A percentile compares a stretch with the other conserved stretches of the same genome.
Evolutionary conservation across 2,888 invertebrate genomes (phyloP).

Genomic region (Eucriotettix oculatus): DNA sequence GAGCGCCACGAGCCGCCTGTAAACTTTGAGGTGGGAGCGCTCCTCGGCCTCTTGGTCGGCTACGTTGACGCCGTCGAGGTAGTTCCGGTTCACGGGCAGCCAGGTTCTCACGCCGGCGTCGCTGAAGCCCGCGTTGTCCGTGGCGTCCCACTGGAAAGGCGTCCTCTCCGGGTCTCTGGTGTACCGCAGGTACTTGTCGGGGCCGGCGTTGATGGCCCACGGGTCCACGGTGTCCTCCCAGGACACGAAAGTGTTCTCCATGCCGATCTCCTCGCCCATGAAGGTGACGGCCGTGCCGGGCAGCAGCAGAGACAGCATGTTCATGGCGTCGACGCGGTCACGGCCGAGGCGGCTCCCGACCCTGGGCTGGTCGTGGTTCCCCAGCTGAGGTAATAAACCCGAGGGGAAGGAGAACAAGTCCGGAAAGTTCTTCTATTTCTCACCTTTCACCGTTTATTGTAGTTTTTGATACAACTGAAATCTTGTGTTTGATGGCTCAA

Average conservation of each 20-base stretch:
- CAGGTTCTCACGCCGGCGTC: constrained; percentile 33
- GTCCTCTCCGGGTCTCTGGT: constrained; percentile 19
- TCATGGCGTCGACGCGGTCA: constrained; percentile 48
- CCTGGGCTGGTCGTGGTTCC: constrained; percentile 51
- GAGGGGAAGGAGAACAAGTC: no score
- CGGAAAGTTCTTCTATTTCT: background rate
- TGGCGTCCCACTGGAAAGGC: constrained; percentile 22
- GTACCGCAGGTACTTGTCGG: constrained; percentile 5
- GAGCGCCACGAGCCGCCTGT: constrained; percentile 27
- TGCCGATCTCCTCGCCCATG: constrained; percentile 74
- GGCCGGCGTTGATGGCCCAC: constrained; percentile 30
- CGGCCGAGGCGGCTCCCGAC: constrained; percentile 43
- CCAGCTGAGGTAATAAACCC: constrained; percentile 26
- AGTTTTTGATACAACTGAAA: background rate
- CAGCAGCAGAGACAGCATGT: constrained; percentile 49
- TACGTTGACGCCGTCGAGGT: constrained; percentile 34
- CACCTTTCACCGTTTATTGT: background rate
- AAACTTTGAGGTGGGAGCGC: constrained; percentile 39
- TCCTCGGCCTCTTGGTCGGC: constrained; percentile 30
- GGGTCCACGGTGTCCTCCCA: constrained; percentile 48
- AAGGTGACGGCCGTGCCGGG: constrained; percentile 68
- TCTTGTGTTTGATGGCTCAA: no score
- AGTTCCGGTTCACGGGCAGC: constrained; percentile 50
- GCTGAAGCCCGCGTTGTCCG: constrained; percentile 7
- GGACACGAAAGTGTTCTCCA: constrained; percentile 43